A percentile compares a stretch with the other conserved stretches of the same genome.
Evolutionary conservation across 2,113 vertebrate species (phyloP).

Genomic region (Ceyx cyanopectus): DNA sequence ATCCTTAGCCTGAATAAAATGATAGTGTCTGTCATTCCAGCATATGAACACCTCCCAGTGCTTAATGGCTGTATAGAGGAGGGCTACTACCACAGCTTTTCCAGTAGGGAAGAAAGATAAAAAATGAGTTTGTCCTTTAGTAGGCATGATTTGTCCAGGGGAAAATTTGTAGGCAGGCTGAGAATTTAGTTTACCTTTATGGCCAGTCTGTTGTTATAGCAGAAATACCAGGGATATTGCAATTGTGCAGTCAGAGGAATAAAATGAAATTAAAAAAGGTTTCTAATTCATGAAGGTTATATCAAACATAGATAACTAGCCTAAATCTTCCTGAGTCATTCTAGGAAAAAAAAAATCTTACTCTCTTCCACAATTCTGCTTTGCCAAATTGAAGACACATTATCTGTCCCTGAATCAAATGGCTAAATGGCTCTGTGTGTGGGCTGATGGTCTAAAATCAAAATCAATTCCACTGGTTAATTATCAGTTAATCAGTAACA

Average conservation of each 20-base stretch:
- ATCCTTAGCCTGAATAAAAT: neutral
- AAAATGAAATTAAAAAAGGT: neutral
- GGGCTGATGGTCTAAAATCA: conserved; percentile 23
- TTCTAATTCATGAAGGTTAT: neutral
- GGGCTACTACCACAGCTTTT: neutral
- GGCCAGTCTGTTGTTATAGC: neutral
- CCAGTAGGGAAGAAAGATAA: neutral
- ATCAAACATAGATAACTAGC: neutral
- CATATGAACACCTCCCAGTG: neutral
- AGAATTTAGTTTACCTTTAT: neutral
- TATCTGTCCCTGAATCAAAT: conserved; percentile 35
- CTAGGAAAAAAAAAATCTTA: neutral
- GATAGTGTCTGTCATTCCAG: neutral
- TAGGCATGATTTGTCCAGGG: neutral
- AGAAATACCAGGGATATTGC: neutral
- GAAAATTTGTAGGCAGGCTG: fast-evolving
- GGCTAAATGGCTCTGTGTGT: neutral
- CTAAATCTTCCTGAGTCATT: neutral
- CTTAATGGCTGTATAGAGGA: neutral
- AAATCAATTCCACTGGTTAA: conserved; percentile 68
- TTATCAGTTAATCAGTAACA: conserved; percentile 70
- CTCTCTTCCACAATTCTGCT: neutral
- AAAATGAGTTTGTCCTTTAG: neutral
- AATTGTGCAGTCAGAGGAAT: neutral
- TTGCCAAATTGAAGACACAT: conserved; percentile 52